Evolutionary conservation across 2,113 vertebrate species (phyloP).

Genomic region (Macaca fascicularis): T2T-MFA8v1.1 NC_088376.1:167761501-167762000

Average conservation of each 20-base stretch:
- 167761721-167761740: neutral
- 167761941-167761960: neutral
- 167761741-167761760: neutral
- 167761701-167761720: neutral
- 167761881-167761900: neutral
- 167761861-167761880: neutral
- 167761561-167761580: neutral
- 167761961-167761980: neutral
- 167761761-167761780: neutral
- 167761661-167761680: neutral
- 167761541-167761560: neutral
- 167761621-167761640: neutral
- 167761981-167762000: neutral
- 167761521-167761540: neutral
- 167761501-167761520: neutral
- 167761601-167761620: neutral
- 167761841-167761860: neutral
- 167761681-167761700: neutral
- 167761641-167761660: neutral
- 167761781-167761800: neutral
- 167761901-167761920: neutral
- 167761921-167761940: neutral
- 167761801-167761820: neutral
- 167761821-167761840: neutral
- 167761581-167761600: neutral